phyloP scores from a whole-genome alignment of 2,888 invertebrate genomes.

The Athalia rosae region DNA sequence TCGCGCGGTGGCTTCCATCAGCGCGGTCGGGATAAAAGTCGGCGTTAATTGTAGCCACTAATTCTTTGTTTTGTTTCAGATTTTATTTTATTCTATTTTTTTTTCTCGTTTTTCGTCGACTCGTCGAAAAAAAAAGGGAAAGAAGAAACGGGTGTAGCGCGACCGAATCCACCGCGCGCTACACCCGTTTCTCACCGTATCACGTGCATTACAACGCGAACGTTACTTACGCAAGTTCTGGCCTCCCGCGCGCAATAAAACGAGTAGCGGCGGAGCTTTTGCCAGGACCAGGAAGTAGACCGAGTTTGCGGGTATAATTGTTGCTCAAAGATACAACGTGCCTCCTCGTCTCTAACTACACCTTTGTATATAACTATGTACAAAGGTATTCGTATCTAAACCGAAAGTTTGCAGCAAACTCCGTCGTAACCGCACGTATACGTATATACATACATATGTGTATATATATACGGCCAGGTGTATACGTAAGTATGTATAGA shows the following conservation, averaged over 20 bases:
- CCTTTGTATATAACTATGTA: background rate
- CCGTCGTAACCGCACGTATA: background rate
- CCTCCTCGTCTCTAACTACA: background rate
- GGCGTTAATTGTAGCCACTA: slow-evolving; percentile 16
- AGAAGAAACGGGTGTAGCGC: background rate
- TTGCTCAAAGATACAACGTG: slow-evolving; percentile 16
- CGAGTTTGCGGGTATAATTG: background rate
- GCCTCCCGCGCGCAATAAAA: slow-evolving; percentile 2
- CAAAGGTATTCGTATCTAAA: slow-evolving; percentile 4
- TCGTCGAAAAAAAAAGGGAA: background rate
- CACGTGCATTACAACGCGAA: background rate
- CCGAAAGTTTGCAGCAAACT: slow-evolving; percentile 15
- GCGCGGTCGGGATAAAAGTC: slow-evolving; percentile 5
- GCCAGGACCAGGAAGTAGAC: background rate
- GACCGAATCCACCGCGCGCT: too few relatives aligned
- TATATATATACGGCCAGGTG: background rate
- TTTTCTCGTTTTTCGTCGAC: slow-evolving; percentile 8
- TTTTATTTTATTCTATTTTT: too few relatives aligned
- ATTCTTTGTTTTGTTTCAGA: too few relatives aligned
- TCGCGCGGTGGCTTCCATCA: slow-evolving; percentile 17
- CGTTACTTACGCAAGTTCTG: slow-evolving; percentile 14
- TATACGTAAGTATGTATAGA: slow-evolving; percentile 22
- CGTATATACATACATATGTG: slow-evolving; percentile 1
- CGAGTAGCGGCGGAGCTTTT: background rate
- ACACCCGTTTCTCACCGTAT: too few relatives aligned